These are phyloP conservation scores for Arenaria interpres DNA, from an alignment of 2,113 vertebrate species.

Conservation along the genomic window DNA sequence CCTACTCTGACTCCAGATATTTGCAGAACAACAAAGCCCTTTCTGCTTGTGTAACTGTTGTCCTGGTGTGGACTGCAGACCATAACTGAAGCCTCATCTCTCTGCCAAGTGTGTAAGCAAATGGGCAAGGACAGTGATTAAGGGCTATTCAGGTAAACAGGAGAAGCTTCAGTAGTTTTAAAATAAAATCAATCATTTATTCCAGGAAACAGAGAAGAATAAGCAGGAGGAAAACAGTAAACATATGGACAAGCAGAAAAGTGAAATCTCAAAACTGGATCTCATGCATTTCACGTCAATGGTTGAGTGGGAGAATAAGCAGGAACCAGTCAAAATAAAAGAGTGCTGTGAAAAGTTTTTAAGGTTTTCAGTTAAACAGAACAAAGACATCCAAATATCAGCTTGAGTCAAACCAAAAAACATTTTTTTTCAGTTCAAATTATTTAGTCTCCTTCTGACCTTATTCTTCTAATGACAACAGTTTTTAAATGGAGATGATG, in stretches of 20 bases:
- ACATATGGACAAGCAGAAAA: neutral
- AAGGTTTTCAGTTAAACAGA: neutral
- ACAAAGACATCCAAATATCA: neutral
- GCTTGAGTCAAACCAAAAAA: neutral
- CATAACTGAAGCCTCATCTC: neutral
- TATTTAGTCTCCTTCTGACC: neutral
- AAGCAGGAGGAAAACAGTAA: neutral
- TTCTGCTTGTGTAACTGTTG: neutral
- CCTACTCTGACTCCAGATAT: neutral
- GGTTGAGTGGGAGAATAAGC: neutral
- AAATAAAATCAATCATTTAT: neutral
- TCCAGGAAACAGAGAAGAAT: neutral
- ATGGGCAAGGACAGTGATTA: neutral
- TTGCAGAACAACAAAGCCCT: accelerated
- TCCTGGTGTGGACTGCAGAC: neutral
- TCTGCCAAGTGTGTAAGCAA: neutral
- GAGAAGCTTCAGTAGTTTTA: neutral
- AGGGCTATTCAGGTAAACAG: neutral
- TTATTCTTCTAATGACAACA: neutral
- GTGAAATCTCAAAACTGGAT: neutral
- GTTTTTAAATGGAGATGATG: neutral
- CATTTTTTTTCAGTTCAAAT: neutral
- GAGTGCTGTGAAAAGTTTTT: neutral
- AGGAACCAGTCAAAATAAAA: neutral
- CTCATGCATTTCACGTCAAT: neutral